These are phyloP conservation scores for Lacerta agilis DNA, from an alignment of 2,797 vertebrate genomes.

Conservation along the genomic window DNA sequence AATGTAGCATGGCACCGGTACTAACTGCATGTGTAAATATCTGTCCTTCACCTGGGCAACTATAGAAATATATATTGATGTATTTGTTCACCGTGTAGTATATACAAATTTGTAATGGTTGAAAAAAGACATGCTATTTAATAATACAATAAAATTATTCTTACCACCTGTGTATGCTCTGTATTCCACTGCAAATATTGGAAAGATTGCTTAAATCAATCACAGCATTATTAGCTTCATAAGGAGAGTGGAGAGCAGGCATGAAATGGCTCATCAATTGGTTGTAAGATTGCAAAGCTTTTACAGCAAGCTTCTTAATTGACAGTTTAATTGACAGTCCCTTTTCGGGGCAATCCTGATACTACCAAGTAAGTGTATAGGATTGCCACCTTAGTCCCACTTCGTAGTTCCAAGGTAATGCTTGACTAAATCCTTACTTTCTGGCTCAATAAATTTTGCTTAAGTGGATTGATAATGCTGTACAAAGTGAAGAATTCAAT, in stretches of 20 bases:
- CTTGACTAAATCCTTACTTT: background rate
- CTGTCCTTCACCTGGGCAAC: constrained; percentile 68
- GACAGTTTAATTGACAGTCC: background rate
- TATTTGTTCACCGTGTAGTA: constrained; percentile 84
- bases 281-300: background rate
- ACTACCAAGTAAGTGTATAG: background rate
- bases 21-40: constrained; percentile 91
- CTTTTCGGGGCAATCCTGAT: background rate
- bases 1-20: constrained; percentile 88
- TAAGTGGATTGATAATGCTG: background rate
- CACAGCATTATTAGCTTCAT: background rate
- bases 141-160: constrained; percentile 94
- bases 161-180: constrained; percentile 76
- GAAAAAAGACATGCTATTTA: constrained; percentile 85
- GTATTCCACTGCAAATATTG: constrained; percentile 50
- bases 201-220: background rate
- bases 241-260: background rate
- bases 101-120: constrained; percentile 86
- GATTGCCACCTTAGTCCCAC: background rate
- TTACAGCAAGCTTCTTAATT: background rate
- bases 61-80: constrained; percentile 80
- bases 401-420: background rate
- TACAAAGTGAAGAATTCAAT: background rate
- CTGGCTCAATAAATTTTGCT: background rate
- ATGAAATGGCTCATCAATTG: background rate